Conservation (phyloP, 2,888 invertebrate genomes). For the Iphiclides podalirius region DNA sequence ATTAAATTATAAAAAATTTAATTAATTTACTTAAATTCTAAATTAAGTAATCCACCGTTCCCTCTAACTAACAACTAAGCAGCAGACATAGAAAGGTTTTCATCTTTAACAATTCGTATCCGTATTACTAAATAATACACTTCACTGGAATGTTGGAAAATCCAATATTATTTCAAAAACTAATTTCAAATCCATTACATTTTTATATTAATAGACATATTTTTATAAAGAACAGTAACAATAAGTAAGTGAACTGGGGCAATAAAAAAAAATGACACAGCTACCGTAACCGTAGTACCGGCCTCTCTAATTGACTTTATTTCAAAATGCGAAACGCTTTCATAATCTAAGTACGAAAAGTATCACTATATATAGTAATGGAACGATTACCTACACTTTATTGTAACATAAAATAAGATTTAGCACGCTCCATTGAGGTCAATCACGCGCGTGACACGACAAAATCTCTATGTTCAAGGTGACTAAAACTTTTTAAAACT, state of each 20-base stretch:
- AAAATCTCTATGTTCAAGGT: constrained; percentile 7
- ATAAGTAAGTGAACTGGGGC: constrained; percentile 6
- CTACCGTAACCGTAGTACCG: constrained; percentile 14
- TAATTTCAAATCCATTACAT: background rate
- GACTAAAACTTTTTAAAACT: background rate
- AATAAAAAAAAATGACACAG: constrained; percentile 15
- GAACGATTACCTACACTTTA: constrained; percentile 20
- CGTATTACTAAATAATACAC: too few species aligned
- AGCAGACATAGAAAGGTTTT: too few species aligned
- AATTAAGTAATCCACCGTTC: too few species aligned
- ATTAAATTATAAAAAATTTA: too few species aligned
- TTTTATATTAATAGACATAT: background rate
- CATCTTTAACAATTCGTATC: too few species aligned
- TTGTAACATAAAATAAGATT: constrained; percentile 21
- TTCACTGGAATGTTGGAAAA: too few species aligned
- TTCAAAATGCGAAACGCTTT: constrained; percentile 18
- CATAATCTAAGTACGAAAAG: constrained; percentile 20
- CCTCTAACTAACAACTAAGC: too few species aligned
- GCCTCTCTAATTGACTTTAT: constrained; percentile 19
- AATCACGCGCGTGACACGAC: constrained; percentile 16
- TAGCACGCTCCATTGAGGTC: constrained; percentile 21
- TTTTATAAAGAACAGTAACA: constrained; percentile 2
- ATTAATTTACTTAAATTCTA: too few species aligned
- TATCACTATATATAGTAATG: constrained; percentile 22
- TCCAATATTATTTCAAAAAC: too few species aligned